Base-by-base conservation (phyloP, 2,888 invertebrate genomes). In the Tiliacea citrago region DNA sequence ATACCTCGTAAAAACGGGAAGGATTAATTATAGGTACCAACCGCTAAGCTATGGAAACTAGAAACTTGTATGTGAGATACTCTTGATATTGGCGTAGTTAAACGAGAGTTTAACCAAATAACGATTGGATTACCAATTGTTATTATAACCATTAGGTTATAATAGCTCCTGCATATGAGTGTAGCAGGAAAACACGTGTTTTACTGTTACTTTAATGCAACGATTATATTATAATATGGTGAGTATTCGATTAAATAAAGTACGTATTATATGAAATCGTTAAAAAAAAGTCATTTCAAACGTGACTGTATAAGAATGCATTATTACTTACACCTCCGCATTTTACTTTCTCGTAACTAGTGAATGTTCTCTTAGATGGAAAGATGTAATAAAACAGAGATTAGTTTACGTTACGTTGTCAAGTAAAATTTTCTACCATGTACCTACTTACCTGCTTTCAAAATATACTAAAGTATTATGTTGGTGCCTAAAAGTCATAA, bases 211-310 rank as follows among this genome's bases (percentile, higher is more conserved):
- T 55, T 42, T 55, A 61, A 47, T 55, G 7, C 24, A 58, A 21
- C 68, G 21, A 51, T 35, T 55, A 24, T 45, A 53, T n/a, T 71
- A 21, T 45, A 62, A 51, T n/a, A n/a, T n/a, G 55, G 35, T 62
- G 47, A 4, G n/a, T 67, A 61, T 61, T 66, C 45, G 66, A 70
- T 62, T 70, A 62, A 62, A 61, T 66, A 42, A 35, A 53, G 49
- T 61, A 62, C 49, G 58, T 53, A 76, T 81, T 75, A 51, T 51
- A 47, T 24, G 49, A 66, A 49, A 66, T 80, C 67, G 74, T 83
- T 66, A 2, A 81, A 83, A 61, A 57, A 80, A 69, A 62, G 68
- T 74, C 39, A 81, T 69, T 81, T 58, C 53, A 65, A 73, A 67
- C 66, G 66, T 84, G 68, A 79, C 73, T 62, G 47, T 66, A 39